phyloP scores from a whole-genome alignment of 2,113 vertebrate genomes.

The Actinemys pallida region DNA sequence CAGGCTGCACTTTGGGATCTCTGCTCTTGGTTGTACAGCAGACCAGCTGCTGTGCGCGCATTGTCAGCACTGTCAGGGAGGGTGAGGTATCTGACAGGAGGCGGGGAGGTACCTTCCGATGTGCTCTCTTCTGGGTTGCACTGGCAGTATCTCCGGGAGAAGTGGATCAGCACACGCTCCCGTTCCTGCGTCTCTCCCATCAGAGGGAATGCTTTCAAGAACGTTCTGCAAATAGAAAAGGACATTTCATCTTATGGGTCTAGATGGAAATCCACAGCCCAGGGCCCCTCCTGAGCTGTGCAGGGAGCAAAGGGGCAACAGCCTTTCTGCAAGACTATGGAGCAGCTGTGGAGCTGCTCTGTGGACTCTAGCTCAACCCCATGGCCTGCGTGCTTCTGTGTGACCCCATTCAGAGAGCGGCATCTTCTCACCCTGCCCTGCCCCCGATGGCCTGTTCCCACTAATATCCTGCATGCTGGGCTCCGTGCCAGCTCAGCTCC shows the following conservation, averaged over 20 bases:
- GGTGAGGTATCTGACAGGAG: not conserved
- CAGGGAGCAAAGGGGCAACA: not conserved
- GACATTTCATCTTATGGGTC: not conserved
- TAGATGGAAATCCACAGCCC: not conserved
- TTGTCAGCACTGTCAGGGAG: not conserved
- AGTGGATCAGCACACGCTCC: constrained; percentile 93
- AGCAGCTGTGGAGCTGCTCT: not conserved
- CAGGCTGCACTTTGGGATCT: not conserved
- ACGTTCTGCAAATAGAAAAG: constrained; percentile 81
- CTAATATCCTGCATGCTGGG: not conserved
- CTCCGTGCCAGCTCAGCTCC: not conserved
- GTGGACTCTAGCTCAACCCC: not conserved
- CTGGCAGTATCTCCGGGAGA: constrained; percentile 89
- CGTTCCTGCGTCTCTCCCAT: constrained; percentile 97
- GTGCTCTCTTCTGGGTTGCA: constrained; percentile 89
- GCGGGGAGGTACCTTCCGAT: constrained; percentile 76
- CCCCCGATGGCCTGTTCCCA: not conserved
- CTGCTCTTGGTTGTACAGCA: not conserved
- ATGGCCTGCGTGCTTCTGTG: not conserved
- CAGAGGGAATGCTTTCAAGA: constrained; percentile 91
- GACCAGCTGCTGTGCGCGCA: no score
- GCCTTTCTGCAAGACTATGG: not conserved
- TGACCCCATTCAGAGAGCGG: not conserved
- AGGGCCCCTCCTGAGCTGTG: not conserved
- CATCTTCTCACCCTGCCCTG: not conserved